phyloP scores from a whole-genome alignment of 2,113 vertebrate genomes.

The Dinomys branickii region DNA sequence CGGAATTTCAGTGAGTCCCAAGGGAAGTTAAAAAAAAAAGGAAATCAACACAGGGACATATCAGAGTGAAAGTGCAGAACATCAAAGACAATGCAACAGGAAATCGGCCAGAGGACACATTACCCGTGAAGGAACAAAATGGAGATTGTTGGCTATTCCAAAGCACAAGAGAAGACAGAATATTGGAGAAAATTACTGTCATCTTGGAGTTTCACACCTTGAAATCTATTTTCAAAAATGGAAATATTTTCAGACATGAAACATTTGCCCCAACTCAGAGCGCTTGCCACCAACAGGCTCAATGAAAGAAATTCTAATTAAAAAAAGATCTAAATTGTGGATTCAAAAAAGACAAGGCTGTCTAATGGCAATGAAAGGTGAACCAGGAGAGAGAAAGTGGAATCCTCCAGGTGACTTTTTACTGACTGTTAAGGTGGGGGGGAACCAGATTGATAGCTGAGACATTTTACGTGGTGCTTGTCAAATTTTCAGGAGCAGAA shows the following conservation, averaged over 20 bases:
- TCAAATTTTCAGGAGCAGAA: neutral
- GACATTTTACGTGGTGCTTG: neutral
- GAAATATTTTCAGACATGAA: neutral
- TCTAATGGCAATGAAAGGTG: neutral
- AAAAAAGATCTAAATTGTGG: neutral
- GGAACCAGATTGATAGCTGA: neutral
- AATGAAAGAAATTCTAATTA: neutral
- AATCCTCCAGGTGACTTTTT: neutral
- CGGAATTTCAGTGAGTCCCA: neutral
- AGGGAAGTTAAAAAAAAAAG: neutral
- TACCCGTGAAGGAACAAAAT: neutral
- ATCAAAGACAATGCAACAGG: neutral
- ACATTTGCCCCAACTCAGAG: neutral
- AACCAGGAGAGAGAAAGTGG: neutral
- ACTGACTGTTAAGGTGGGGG: neutral
- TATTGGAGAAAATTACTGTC: neutral
- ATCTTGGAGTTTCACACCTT: neutral
- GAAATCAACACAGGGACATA: neutral
- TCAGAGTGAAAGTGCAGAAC: neutral
- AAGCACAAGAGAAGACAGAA: neutral
- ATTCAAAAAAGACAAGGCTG: neutral
- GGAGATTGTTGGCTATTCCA: neutral
- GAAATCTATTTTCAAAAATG: neutral
- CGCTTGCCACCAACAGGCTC: neutral
- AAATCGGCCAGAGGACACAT: neutral